These are phyloP conservation scores for Abrostola tripartita DNA, from an alignment of 2,888 invertebrate genomes.

Conservation along the genomic window DNA sequence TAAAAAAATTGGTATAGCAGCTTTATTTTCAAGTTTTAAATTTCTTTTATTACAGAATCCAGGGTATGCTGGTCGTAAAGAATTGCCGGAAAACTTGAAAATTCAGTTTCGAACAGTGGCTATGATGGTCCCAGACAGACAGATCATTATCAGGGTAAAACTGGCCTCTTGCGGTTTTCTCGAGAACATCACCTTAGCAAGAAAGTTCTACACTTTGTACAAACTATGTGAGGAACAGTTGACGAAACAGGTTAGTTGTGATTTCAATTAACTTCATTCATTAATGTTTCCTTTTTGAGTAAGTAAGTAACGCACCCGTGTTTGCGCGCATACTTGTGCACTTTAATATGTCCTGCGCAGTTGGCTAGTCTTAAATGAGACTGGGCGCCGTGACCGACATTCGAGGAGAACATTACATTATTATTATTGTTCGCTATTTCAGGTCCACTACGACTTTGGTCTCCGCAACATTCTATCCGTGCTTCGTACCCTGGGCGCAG, in stretches of 20 bases:
- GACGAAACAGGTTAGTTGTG: conserved; percentile 93
- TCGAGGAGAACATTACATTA: neutral
- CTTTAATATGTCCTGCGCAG: no score
- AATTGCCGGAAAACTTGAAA: conserved; percentile 98
- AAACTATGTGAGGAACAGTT: conserved; percentile 99
- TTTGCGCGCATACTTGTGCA: no score
- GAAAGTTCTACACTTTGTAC: conserved; percentile 98
- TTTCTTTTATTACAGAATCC: conserved; percentile 91
- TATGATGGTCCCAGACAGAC: conserved; percentile 99
- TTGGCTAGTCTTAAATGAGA: no score
- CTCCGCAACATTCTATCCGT: conserved; percentile 98
- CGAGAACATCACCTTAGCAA: conserved; percentile 97
- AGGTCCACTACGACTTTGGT: conserved; percentile 99
- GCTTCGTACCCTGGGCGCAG: conserved; percentile 96
- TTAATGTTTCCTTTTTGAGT: no score
- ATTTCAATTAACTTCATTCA: neutral
- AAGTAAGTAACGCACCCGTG: no score
- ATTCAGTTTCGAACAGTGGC: conserved; percentile 99
- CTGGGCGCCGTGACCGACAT: no score
- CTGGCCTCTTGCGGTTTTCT: conserved; percentile 98
- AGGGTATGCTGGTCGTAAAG: conserved; percentile 98
- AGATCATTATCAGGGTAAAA: conserved; percentile 98
- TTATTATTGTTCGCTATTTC: conserved; percentile 14
- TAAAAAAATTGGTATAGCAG: conserved; percentile 89
- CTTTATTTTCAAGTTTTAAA: neutral